phyloP scores from a whole-genome alignment of 53 echinoderm and acorn worm genomes.

The Mesocentrotus franciscanus region DNA sequence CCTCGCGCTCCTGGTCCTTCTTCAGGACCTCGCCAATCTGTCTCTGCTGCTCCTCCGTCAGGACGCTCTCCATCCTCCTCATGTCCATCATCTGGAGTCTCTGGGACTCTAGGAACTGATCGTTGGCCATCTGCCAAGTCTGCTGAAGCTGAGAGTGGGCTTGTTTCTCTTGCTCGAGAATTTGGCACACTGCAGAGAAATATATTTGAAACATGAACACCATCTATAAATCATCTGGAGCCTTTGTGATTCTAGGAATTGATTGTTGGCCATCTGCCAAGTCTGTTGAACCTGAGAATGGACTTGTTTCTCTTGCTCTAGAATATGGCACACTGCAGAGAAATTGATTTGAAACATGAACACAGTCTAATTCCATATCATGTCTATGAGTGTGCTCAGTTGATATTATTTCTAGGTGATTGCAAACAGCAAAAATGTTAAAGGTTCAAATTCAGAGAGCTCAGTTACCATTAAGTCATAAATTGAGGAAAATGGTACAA shows the following conservation, averaged over 20 bases:
- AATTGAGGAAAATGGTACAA: no score
- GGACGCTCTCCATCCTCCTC: conserved; percentile 89
- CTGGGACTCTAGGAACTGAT: conserved; percentile 91
- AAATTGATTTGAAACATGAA: neutral
- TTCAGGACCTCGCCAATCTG: conserved; percentile 86
- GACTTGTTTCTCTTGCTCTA: conserved; percentile 87
- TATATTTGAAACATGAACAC: neutral
- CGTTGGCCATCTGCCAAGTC: conserved; percentile 99
- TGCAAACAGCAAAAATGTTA: no score
- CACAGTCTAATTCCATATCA: neutral
- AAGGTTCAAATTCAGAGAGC: no score
- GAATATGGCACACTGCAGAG: conserved; percentile 80
- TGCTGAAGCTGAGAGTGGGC: conserved; percentile 85
- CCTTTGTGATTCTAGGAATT: conserved; percentile 75
- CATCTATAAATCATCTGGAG: neutral
- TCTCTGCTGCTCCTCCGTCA: conserved; percentile 97
- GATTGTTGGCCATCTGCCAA: conserved; percentile 98
- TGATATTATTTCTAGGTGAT: no score
- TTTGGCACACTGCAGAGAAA: conserved; percentile 79
- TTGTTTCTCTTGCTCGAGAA: conserved; percentile 90
- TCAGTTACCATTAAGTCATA: no score
- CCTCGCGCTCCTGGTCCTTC: conserved; percentile 90
- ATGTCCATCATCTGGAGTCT: conserved; percentile 97
- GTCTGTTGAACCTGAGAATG: conserved; percentile 87
- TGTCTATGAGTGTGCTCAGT: no score